phyloP scores from a whole-genome alignment of 2,888 invertebrate species.

The Ophion costatus region DNA sequence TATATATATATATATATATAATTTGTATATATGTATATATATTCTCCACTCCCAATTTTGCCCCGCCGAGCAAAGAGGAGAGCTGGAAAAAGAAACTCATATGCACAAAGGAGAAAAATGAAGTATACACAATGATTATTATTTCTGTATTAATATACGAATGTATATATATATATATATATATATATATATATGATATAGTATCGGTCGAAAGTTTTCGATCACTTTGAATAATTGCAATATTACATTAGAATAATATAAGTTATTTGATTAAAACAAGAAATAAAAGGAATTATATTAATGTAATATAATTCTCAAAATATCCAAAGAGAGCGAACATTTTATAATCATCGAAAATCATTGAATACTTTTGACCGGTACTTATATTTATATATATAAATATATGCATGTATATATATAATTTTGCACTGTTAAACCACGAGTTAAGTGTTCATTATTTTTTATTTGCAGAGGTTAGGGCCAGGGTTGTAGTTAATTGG shows the following conservation, averaged over 20 bases:
- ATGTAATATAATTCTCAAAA: too few relatives aligned
- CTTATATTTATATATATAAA: neutral
- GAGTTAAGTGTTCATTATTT: slow-evolving; percentile 44
- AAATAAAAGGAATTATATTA: too few relatives aligned
- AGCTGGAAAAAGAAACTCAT: slow-evolving; percentile 89
- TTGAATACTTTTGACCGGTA: too few relatives aligned
- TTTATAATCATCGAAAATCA: too few relatives aligned
- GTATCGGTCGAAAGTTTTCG: too few relatives aligned
- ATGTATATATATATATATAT: neutral
- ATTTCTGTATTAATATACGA: slow-evolving; percentile 36
- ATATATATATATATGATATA: neutral
- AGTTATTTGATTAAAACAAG: too few relatives aligned
- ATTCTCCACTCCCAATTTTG: slow-evolving; percentile 88
- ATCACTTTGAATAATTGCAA: too few relatives aligned
- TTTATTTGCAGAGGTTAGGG: neutral
- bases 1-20: neutral
- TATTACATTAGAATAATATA: too few relatives aligned
- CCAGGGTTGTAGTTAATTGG: slow-evolving; percentile 63
- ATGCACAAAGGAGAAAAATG: slow-evolving; percentile 79
- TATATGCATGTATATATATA: slow-evolving; percentile 61
- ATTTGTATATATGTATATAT: neutral
- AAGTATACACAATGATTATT: slow-evolving; percentile 72
- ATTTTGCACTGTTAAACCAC: slow-evolving; percentile 69
- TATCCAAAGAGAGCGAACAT: too few relatives aligned
- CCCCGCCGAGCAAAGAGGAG: slow-evolving; percentile 94